Percentiles rank a stretch among this genome's conserved stretches.
Conservation (phyloP, 2,888 invertebrate genomes). For the Pogonocherus hispidulus region DNA sequence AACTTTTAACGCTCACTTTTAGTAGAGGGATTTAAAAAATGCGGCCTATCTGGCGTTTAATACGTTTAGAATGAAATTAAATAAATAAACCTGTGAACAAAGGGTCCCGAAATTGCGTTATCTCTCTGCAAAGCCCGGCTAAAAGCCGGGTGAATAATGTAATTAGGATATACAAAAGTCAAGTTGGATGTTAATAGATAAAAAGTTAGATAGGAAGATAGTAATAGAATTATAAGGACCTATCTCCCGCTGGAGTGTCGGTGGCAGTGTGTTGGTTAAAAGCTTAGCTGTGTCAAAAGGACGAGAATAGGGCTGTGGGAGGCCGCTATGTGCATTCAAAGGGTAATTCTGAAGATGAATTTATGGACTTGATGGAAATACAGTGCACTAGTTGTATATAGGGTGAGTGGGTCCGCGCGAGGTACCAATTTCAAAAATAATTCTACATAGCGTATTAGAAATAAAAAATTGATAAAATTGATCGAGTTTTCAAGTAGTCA, state of each 20-base stretch:
- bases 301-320: conserved; percentile 9
- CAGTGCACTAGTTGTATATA: neutral
- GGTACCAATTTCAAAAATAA: too few species aligned
- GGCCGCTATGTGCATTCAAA: conserved; percentile 3
- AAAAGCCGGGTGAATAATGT: conserved; percentile 62
- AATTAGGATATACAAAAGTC: conserved; percentile 67
- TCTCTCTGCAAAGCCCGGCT: conserved; percentile 41
- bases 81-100: conserved; percentile 46
- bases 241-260: conserved; percentile 55
- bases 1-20: neutral
- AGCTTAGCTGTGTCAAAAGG: conserved; percentile 49
- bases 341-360: neutral
- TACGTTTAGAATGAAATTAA: conserved; percentile 41
- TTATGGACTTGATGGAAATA: neutral
- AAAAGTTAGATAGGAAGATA: conserved; percentile 65
- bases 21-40: conserved; percentile 22
- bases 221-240: conserved; percentile 66
- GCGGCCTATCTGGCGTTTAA: conserved; percentile 27
- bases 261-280: conserved; percentile 45
- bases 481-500: too few species aligned
- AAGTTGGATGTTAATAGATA: conserved; percentile 66
- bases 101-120: conserved; percentile 45
- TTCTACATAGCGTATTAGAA: too few species aligned
- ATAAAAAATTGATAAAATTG: too few species aligned
- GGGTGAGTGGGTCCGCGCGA: neutral